Percentiles rank a stretch among this genome's conserved stretches.
Conservation (phyloP, 37 sponge, comb jelly and placozoan genomes). For the Amphimedon queenslandica region DNA sequence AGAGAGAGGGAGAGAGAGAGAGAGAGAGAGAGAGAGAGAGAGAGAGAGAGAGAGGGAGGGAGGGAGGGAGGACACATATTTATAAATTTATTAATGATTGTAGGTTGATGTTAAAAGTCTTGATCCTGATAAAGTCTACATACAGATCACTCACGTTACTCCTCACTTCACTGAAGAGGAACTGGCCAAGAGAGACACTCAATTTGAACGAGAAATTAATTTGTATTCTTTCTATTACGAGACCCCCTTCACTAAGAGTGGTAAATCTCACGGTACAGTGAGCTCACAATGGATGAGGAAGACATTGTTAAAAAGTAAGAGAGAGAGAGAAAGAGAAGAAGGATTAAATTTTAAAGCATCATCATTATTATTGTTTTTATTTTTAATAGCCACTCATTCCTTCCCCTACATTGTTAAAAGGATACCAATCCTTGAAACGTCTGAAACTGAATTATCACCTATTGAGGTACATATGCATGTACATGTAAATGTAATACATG, state of each 20-base stretch:
- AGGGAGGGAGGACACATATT: too few relatives aligned
- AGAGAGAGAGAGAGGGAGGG: too few relatives aligned
- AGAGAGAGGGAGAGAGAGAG: too few relatives aligned
- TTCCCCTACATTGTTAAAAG: constrained; percentile 92
- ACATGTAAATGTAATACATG: background rate
- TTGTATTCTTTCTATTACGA: constrained; percentile 76
- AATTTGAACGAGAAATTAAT: constrained; percentile 81
- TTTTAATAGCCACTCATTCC: constrained; percentile 62
- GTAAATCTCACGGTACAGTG: constrained; percentile 58
- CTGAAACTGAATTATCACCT: constrained; percentile 73
- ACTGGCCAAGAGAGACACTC: constrained; percentile 55
- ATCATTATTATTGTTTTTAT: too few relatives aligned
- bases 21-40: too few relatives aligned
- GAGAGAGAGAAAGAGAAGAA: too few relatives aligned
- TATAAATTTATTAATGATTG: background rate
- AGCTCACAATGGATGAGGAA: constrained; percentile 77
- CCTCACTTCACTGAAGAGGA: constrained; percentile 76
- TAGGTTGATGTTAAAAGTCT: constrained; percentile 64
- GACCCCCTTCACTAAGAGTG: constrained; percentile 84
- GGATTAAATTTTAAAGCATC: too few relatives aligned
- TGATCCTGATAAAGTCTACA: constrained; percentile 64
- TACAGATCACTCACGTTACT: constrained; percentile 89
- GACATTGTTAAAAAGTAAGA: constrained; percentile 85
- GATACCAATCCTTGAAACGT: constrained; percentile 60
- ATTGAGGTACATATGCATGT: constrained; percentile 29